Base-by-base conservation (phyloP, 2,888 invertebrate species). In the Cecidostiba fungosa region DNA sequence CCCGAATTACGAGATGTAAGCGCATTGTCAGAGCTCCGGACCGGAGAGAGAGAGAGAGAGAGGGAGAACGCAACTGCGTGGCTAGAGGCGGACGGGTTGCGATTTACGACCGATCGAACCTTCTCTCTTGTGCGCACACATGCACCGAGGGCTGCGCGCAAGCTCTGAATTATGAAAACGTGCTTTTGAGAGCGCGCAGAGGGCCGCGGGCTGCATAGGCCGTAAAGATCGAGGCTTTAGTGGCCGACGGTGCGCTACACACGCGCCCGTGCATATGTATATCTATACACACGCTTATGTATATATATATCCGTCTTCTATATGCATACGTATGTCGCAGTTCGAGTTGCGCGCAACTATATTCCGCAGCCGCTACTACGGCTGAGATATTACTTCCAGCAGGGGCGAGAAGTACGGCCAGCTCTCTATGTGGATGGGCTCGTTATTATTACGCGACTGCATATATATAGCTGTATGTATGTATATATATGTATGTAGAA, bases 161-260 rank as follows among this genome's bases (percentile, higher is more conserved):
- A n/a, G 82, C 78, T 80, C 84, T 84, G 79, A 87, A 87, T 85
- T 84, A 84, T 84, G 84, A 86, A 87, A 86, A 83, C 73, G 82
- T 83, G 85, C 72, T 50, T 78, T 70, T 36, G 54, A 70, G 78
- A 69, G 29, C 36, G 72, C 16, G 62, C 19, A 72, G 47, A 72
- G 19, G 23, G n/a, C 23, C 74, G 74, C 84, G 72, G 85, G 83
- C 87, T 88, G 88, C 89, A 74, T 76, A 77, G 86, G 88, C 84
- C 86, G 86, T 89, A 89, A 89, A 88, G 87, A 88, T 84, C 85
- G 82, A 66, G 76, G 82, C 86, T 88, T 88, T 89, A 88, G 85
- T 88, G 78, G 43, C 66, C 73, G 26, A 32, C 36, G 10, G 16
- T 19, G n/a, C 70, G 39, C 36, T 66, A 14, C 5, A 19, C 12